phyloP scores from a whole-genome alignment of 2,888 invertebrate species.

The Pycnomerus fuliginosus region DNA sequence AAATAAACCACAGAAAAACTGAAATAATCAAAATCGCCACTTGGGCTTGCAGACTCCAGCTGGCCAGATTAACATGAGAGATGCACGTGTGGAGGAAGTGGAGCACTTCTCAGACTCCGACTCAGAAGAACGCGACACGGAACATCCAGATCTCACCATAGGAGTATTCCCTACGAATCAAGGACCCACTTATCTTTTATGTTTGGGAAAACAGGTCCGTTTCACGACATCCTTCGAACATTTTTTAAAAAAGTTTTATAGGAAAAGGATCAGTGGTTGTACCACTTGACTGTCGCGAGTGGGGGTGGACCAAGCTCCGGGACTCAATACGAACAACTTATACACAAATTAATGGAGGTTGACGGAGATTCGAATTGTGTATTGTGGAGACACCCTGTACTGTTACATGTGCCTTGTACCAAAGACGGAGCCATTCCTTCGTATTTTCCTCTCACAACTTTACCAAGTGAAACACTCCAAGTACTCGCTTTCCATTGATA shows the following conservation, averaged over 20 bases:
- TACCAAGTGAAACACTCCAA: constrained; percentile 85
- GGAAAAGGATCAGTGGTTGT: constrained; percentile 88
- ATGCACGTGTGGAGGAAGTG: constrained; percentile 92
- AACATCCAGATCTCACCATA: constrained; percentile 78
- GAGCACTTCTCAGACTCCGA: constrained; percentile 91
- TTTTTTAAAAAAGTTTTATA: constrained; percentile 21
- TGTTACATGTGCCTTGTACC: constrained; percentile 71
- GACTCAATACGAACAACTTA: constrained; percentile 93
- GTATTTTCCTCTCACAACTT: constrained; percentile 80
- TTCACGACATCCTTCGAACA: too few relatives aligned
- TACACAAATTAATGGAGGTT: constrained; percentile 95
- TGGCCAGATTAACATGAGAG: constrained; percentile 94
- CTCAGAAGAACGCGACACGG: constrained; percentile 81
- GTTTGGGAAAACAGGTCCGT: constrained; percentile 83
- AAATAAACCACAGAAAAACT: too few relatives aligned
- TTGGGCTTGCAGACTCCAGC: constrained; percentile 72
- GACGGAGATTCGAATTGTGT: constrained; percentile 92
- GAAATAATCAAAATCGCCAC: too few relatives aligned
- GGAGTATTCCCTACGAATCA: constrained; percentile 93
- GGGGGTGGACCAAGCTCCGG: constrained; percentile 89
- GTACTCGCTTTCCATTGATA: constrained; percentile 27
- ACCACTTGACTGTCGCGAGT: constrained; percentile 87
- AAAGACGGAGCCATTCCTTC: constrained; percentile 80
- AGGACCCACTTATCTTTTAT: constrained; percentile 91
- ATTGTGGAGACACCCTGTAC: constrained; percentile 89